A percentile compares a stretch with the other conserved stretches of the same genome.
These are phyloP conservation scores for Phymanthus crucifer DNA, from an alignment of 92 coral and sea anemone genomes.

Conservation along the genomic window DNA sequence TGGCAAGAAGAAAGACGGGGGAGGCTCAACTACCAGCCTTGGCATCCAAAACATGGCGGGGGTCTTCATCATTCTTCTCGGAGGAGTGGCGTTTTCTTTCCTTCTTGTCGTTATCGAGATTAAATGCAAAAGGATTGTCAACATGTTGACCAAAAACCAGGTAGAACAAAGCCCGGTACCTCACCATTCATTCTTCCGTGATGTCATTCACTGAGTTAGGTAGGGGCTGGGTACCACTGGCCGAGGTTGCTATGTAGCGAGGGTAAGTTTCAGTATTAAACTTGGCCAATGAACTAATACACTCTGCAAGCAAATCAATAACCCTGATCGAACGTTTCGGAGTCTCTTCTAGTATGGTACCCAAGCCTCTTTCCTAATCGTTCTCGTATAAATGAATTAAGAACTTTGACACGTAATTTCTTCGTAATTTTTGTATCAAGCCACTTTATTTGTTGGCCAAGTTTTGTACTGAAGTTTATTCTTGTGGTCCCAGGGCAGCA, in stretches of 20 bases:
- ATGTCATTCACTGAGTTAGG: not conserved
- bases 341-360: not conserved
- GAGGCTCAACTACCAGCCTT: conserved; percentile 70
- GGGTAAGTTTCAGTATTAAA: conserved; percentile 22
- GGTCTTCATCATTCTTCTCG: conserved; percentile 84
- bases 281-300: conserved; percentile 16
- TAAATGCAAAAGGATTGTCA: conserved; percentile 83
- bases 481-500: conserved; percentile 24
- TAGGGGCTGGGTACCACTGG: conserved; percentile 38
- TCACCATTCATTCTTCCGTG: not conserved
- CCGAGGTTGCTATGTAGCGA: not conserved
- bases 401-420: too few relatives aligned
- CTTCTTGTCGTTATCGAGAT: conserved; percentile 79
- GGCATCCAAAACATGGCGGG: conserved; percentile 95
- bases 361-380: too few relatives aligned
- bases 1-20: conserved; percentile 40
- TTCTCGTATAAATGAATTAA: too few relatives aligned
- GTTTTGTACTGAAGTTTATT: conserved; percentile 35
- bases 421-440: too few relatives aligned
- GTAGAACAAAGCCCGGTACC: conserved; percentile 28
- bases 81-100: conserved; percentile 73
- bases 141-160: conserved; percentile 75
- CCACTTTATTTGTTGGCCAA: conserved; percentile 17
- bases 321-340: not conserved
- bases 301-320: too few relatives aligned